Base-by-base conservation (phyloP, 2,797 vertebrate species). In the Erpetoichthys calabaricus region DNA sequence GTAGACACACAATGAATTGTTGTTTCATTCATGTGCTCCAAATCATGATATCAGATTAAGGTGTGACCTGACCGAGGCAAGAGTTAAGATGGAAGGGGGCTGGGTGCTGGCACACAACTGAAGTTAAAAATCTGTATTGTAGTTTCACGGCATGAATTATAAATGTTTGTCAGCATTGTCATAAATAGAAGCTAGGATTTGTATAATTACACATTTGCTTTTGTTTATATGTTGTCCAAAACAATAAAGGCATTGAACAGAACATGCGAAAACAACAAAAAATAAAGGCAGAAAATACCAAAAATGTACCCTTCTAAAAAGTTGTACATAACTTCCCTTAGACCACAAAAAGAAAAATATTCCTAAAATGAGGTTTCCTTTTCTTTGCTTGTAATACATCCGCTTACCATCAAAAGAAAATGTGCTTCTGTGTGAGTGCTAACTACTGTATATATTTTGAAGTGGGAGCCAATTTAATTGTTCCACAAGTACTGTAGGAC, bases 191-290 rank as follows among this genome's bases (percentile, higher is more conserved):
- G 41, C 59, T 61, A 60, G 66, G 61, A 64, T 64, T 60, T 62
- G 59, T 66, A 68, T 71, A 68, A 70, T 69, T 70, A 66, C 60
- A 59, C 69, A 63, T 55, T 76, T 44, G 42, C 7, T 5, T 73
- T 71, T 74, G 76, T 81, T 83, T 81, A 83, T 80, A 84, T 81
- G 82, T 75, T 68, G 69, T 59, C 71, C 51, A 56, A 66, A 70
- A 53, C 70, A 68, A 77, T 70, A 69, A 64, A 63, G 45, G 25
- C 25, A 25, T 25, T 25, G 25, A 25, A 25, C 25, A 25, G 25
- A 25, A 25, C 25, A 25, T 25, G 25, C 25, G 25, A 46, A 66
- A 72, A 78, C 79, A 75, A 67, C 65, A 51, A 51, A 51, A 9
- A 25, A 51, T 6, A 9, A 51, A 51, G 5, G n/a, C 50, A 51